Evolutionary conservation across 2,113 vertebrate genomes (phyloP), one percentile per base, ranked within the genome.

Genomic region (Nansenia antarctica): DNA sequence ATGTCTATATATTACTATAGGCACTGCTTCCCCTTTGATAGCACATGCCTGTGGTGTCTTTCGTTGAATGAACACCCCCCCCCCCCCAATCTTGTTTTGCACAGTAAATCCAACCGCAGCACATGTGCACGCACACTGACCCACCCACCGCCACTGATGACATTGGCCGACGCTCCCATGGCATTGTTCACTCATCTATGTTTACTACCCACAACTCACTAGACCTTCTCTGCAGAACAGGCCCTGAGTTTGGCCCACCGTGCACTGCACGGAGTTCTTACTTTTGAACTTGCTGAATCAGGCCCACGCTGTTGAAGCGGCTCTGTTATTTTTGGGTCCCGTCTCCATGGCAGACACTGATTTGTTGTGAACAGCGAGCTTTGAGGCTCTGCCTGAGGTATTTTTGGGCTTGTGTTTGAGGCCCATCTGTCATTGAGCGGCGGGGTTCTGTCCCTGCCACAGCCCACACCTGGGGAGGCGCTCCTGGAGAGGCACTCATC

Each of bases 341-440:
- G 35, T 58, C 70, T 47, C 24, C 70, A 49, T 27, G 39, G 64
- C 26, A 59, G 26, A 9, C 45, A 69, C 60, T 78, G 62, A 70
- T 82, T 73, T 79, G 69, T 76, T 66, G 47, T 49, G 70, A 67
- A 60, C 45, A 65, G 70, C 37, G 49, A 31, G 73, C 66, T 75
- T 71, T 70, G 70, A 81, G 45, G 49, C 72, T 66, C 47, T 65
- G 73, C 74, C 79, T 12, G 67, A 78, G 55, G 67, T 52, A 24
- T 60, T 70, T 73, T 73, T 72, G 70, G 45, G 52, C 26, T 32
- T 47, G 66, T 18, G 52, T 58, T 34, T 70, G 45, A 61, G 62
- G 61, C 49, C 31, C 62, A 66, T 72, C 71, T 77, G 70, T 78
- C 42, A 11, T 11, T 24, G 62, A 45, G 47, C 47, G 61, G 45